phyloP scores from a whole-genome alignment of 2,113 vertebrate species.

The Macrotus californicus region DNA sequence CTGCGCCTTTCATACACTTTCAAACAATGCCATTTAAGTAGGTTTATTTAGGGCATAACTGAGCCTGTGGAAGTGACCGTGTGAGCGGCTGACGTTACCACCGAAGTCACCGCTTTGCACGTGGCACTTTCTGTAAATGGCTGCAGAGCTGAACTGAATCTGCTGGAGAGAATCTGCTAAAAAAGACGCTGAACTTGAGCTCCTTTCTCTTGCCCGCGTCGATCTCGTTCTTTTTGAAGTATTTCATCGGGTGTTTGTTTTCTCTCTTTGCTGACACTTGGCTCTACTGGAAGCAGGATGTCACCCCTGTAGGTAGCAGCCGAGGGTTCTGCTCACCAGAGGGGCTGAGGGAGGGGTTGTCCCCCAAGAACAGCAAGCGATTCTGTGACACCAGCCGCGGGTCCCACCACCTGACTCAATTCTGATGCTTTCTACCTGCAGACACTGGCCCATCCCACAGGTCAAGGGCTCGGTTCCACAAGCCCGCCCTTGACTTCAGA shows the following conservation, averaged over 20 bases:
- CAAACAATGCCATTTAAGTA: constrained; percentile 18
- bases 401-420: neutral
- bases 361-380: neutral
- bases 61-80: neutral
- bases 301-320: neutral
- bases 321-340: neutral
- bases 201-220: neutral
- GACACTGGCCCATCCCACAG: neutral
- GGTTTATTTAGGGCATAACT: neutral
- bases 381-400: neutral
- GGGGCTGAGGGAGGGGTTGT: neutral
- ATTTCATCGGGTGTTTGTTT: neutral
- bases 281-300: neutral
- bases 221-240: neutral
- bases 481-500: neutral
- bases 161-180: neutral
- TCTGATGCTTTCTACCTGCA: neutral
- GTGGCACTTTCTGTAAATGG: neutral
- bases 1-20: constrained; percentile 29
- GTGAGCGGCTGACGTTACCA: neutral
- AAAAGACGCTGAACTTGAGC: neutral
- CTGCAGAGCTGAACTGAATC: neutral
- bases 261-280: neutral
- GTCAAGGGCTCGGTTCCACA: neutral
- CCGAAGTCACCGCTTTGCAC: neutral